Evolutionary conservation across 2,113 vertebrate genomes (phyloP), one percentile per base, ranked within the genome.

Genomic region (Planiliza haematocheilus): DNA sequence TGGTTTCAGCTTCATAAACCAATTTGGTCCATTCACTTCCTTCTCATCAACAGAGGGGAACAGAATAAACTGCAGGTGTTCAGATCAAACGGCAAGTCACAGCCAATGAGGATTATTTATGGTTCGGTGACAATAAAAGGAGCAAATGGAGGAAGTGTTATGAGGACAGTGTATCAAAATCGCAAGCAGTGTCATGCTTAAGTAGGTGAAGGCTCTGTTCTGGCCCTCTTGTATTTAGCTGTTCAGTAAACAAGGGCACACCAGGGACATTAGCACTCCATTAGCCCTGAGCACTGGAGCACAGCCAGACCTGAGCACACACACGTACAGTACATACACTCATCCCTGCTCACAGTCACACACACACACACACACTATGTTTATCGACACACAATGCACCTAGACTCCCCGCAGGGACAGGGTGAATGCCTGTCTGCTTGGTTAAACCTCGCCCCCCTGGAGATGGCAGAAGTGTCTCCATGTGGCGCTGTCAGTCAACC

Each of bases 171-270:
- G 79, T 78, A 48, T 83, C 58, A 48, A 69, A 74, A 70, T 46
- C 43, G 20, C 36, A 30, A 55, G 56, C 59, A 73, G 59, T 77
- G 71, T 70, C 60, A 74, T 49, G 14, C 58, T 80, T 74, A 72
- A 86, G 70, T 65, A 66, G 75, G 57, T 6, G 12, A 62, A 65
- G 65, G 39, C 59, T 75, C 61, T 77, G 61, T 41, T 61, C 74
- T 62, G 45, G 46, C 74, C 63, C 62, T 90, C 62, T 77, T 64
- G 51, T 66, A 74, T 86, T 83, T 75, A 86, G 79, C 68, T 71
- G 59, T 58, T 64, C 66, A 68, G 77, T 75, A 86, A 88, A 91
- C 84, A 87, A 76, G 56, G n/a, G 66, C 73, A 83, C 77, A 70
- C 50, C 49, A 55, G 81, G 63, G 79, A 79, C 83, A 80, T 88